Evolutionary conservation across 2,113 vertebrate species (phyloP), one percentile per base, ranked within the genome.

Genomic region (Tupaia chinensis): DNA sequence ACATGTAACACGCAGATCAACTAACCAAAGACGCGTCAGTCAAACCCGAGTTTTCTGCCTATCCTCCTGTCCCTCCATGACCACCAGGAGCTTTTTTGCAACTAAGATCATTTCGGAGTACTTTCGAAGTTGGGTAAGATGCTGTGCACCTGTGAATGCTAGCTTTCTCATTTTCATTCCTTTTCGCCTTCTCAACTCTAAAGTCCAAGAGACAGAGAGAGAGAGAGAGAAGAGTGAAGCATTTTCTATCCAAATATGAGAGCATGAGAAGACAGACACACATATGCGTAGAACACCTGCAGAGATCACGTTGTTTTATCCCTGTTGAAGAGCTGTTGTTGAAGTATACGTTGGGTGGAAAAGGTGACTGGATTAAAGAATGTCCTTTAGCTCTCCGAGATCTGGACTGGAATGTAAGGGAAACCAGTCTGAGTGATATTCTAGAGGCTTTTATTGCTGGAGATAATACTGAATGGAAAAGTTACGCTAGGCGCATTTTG

Each of bases 401-500:
- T 97, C 97, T 97, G 90, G 97, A 90, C 93, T 97, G 96, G 94
- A 97, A 98, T 98, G 98, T 97, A 95, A 94, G 7, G 96, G 87
- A 95, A 97, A 96, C 93, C 87, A 61, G 25, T 53, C 86, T 94
- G 95, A 97, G 70, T 95, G 86, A 97, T 97, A 96, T 95, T 97
- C 96, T 97, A 94, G 96, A 97, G 94, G 81, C 83, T 80, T 96
- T 94, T 93, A 85, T 97, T 97, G 84, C 92, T 96, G 53, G 94
- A 96, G 87, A 96, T 89, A 81, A 69, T 90, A 86, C 5, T 94
- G 95, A 96, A 82, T 94, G 97, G 94, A 96, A 97, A 97, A 93
- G 97, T 96, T 96, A 87, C 8, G 10, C 77, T 92, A 98, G 93
- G 89, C 83, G 97, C 95, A 66, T 91, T 73, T 93, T 96, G 68